Percentiles rank a stretch among this genome's conserved stretches.
Conservation (phyloP, 2,113 vertebrate species). For the Rattus norvegicus region GRCr8 NC_086036.1:63769001-63769500, state of each 20-base stretch:
- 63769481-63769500: neutral
- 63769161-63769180: no score
- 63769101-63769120: no score
- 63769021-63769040: no score
- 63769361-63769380: neutral
- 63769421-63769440: neutral
- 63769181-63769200: neutral
- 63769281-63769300: neutral
- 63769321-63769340: neutral
- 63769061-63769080: no score
- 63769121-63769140: no score
- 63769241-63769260: no score
- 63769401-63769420: neutral
- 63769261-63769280: no score
- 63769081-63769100: no score
- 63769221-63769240: neutral
- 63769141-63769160: no score
- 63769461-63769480: neutral
- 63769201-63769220: no score
- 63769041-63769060: no score
- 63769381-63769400: neutral
- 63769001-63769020: no score
- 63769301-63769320: neutral
- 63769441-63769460: neutral
- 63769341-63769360: neutral